phyloP scores from a whole-genome alignment of 92 coral and sea anemone genomes.

The Montipora capitata region DNA sequence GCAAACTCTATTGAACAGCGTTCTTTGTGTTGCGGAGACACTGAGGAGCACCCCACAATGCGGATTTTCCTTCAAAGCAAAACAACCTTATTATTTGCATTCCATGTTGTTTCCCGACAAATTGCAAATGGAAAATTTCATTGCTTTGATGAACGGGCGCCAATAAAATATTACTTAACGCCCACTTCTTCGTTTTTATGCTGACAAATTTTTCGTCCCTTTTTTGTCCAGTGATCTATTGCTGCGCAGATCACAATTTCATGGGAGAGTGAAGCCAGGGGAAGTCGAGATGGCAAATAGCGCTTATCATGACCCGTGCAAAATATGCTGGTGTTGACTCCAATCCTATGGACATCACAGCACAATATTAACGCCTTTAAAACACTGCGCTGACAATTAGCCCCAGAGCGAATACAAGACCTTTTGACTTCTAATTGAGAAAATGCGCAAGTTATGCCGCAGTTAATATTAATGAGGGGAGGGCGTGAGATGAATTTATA shows the following conservation, averaged over 20 bases:
- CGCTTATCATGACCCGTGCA: background rate
- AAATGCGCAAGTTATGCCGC: constrained; percentile 14
- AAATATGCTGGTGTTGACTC: constrained; percentile 5
- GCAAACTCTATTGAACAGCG: constrained; percentile 20
- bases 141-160: background rate
- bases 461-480: constrained; percentile 17
- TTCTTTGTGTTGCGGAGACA: constrained; percentile 12
- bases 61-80: constrained; percentile 20
- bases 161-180: constrained; percentile 11
- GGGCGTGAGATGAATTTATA: constrained; percentile 58
- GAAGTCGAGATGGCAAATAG: background rate
- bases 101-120: constrained; percentile 35
- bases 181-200: constrained; percentile 2
- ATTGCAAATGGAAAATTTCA: constrained; percentile 21
- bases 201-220: constrained; percentile 22
- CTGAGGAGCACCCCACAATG: constrained; percentile 30
- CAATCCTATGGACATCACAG: background rate
- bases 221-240: constrained; percentile 23
- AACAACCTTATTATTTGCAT: constrained; percentile 28
- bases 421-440: constrained; percentile 46
- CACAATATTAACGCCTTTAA: constrained; percentile 6
- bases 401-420: constrained; percentile 43
- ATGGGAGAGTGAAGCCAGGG: constrained; percentile 23
- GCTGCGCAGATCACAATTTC: constrained; percentile 29
- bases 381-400: constrained; percentile 8